Percentiles rank a stretch among this genome's conserved stretches.
phyloP scores from a whole-genome alignment of 2,113 vertebrate genomes.

The Tetrax tetrax region DNA sequence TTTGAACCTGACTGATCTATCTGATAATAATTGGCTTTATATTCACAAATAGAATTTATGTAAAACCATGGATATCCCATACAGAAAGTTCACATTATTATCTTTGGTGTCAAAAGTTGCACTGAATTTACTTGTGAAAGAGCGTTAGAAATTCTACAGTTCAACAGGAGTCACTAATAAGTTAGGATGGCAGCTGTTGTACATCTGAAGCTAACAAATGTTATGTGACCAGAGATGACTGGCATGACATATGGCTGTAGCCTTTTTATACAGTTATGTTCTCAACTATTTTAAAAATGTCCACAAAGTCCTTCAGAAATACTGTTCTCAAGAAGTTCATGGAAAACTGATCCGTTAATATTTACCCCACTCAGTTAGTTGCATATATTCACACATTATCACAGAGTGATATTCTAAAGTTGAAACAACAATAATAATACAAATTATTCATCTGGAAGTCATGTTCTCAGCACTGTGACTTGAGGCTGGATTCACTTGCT shows the following conservation, averaged over 20 bases:
- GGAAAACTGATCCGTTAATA: slow-evolving; percentile 44
- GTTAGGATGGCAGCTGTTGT: slow-evolving; percentile 72
- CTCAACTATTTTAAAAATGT: slow-evolving; percentile 73
- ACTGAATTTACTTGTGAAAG: not conserved
- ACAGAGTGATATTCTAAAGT: slow-evolving; percentile 1
- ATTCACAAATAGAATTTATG: not conserved
- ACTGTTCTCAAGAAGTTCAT: slow-evolving; percentile 45
- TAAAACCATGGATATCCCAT: not conserved
- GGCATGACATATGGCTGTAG: slow-evolving; percentile 68
- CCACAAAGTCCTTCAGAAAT: slow-evolving; percentile 60
- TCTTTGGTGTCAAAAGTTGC: not conserved
- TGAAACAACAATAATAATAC: slow-evolving; percentile 17
- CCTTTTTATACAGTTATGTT: slow-evolving; percentile 68
- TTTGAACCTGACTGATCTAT: not conserved
- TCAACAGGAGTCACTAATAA: slow-evolving; percentile 57
- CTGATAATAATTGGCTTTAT: not conserved
- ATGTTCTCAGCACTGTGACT: not conserved
- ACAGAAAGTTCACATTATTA: not conserved
- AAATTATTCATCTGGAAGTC: slow-evolving; percentile 23
- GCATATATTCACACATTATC: slow-evolving; percentile 50
- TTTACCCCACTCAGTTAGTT: slow-evolving; percentile 4
- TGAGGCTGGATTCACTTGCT: slow-evolving; percentile 7
- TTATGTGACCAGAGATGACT: slow-evolving; percentile 76
- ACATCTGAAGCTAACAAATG: slow-evolving; percentile 77
- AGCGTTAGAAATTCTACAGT: not conserved